Conservation (phyloP, 2,888 invertebrate species). For the Aspidapion aeneum region DNA sequence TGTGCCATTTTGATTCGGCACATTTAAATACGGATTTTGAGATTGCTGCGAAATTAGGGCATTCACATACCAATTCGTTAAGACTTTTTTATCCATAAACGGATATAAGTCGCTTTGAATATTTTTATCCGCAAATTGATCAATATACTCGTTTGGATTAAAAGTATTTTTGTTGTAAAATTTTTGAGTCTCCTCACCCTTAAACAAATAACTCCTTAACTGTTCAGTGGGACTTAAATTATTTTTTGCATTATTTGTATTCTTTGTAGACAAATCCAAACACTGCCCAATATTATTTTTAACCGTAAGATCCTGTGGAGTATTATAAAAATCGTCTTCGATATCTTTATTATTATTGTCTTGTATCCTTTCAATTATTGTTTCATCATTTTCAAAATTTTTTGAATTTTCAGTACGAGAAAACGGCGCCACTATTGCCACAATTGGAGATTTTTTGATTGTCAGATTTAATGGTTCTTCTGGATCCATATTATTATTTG, state of each 20-base stretch:
- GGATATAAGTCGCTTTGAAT: constrained; percentile 43
- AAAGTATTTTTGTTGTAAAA: constrained; percentile 46
- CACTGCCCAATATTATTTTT: constrained; percentile 34
- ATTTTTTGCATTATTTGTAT: constrained; percentile 24
- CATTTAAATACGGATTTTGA: constrained; percentile 37
- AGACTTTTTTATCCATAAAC: constrained; percentile 48
- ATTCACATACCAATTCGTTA: constrained; percentile 49
- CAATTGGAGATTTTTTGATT: constrained; percentile 52
- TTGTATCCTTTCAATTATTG: neutral
- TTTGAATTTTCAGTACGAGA: constrained; percentile 29
- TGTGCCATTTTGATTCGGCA: constrained; percentile 19
- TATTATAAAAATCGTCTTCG: constrained; percentile 44
- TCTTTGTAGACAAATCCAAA: constrained; percentile 32
- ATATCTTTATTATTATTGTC: constrained; percentile 13
- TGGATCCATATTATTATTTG: constrained; percentile 20
- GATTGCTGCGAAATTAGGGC: constrained; percentile 37
- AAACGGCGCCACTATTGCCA: constrained; percentile 53
- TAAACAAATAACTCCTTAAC: constrained; percentile 38
- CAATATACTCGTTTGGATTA: constrained; percentile 36
- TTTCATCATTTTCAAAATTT: constrained; percentile 11
- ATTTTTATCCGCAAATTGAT: constrained; percentile 29
- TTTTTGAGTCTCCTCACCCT: constrained; percentile 43
- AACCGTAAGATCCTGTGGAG: constrained; percentile 47
- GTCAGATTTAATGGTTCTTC: constrained; percentile 52
- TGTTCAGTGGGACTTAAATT: constrained; percentile 38